These are phyloP conservation scores for Microctonus brassicae DNA, from an alignment of 2,888 invertebrate species.

Conservation along the genomic window DNA sequence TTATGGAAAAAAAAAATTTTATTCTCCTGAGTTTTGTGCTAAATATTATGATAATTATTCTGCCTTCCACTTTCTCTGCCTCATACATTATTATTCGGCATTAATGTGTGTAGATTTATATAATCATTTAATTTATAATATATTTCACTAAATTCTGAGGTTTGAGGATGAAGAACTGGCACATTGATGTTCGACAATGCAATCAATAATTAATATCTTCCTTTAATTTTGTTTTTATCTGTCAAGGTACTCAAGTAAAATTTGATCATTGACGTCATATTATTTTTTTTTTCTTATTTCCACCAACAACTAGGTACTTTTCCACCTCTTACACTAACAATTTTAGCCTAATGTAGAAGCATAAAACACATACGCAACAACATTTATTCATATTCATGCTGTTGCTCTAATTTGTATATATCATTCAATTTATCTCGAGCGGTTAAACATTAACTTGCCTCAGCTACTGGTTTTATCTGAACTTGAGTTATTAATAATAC, in stretches of 20 bases:
- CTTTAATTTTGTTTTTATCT: background rate
- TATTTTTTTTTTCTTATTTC: slow-evolving; percentile 5
- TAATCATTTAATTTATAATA: background rate
- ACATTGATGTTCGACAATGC: slow-evolving; percentile 3
- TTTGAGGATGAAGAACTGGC: slow-evolving; percentile 6
- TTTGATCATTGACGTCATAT: slow-evolving; percentile 34
- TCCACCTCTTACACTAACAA: background rate
- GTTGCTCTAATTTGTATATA: slow-evolving; percentile 7
- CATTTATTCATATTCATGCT: slow-evolving; percentile 2
- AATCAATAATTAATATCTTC: background rate
- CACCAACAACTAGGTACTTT: slow-evolving; percentile 5
- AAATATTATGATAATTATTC: too few species aligned
- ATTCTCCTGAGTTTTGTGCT: slow-evolving; percentile 1
- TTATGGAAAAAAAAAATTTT: background rate
- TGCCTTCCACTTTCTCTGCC: slow-evolving; percentile 4
- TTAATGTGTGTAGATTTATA: background rate
- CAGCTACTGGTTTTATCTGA: slow-evolving; percentile 43
- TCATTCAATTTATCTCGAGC: slow-evolving; percentile 15
- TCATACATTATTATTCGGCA: background rate
- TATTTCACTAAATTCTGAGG: background rate
- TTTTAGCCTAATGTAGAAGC: background rate
- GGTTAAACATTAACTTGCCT: background rate
- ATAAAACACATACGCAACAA: background rate
- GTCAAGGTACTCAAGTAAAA: slow-evolving; percentile 33
- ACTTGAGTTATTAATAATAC: slow-evolving; percentile 47